A percentile compares a stretch with the other conserved stretches of the same genome.
These are phyloP conservation scores for Varanus salvator DNA, from an alignment of 2,113 vertebrate genomes.

Conservation along the genomic window DNA sequence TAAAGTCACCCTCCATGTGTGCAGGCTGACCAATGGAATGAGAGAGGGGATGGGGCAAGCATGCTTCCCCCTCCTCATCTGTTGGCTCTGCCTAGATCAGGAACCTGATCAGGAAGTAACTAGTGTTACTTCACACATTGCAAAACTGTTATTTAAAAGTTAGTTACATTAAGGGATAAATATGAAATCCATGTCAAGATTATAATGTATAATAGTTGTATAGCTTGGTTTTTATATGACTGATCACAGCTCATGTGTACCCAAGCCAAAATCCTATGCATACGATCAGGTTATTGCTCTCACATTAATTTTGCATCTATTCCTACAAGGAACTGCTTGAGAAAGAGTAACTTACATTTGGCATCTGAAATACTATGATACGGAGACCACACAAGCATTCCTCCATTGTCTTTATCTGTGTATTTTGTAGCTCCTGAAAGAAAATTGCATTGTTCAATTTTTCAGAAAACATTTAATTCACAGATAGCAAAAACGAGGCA, in stretches of 20 bases:
- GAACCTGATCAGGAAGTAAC: too few relatives aligned
- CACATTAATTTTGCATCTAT: background rate
- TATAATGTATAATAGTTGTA: background rate
- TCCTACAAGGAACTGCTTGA: background rate
- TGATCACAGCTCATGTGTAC: background rate
- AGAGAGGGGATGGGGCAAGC: too few relatives aligned
- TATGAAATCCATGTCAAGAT: background rate
- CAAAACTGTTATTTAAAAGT: background rate
- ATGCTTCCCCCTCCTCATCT: too few relatives aligned
- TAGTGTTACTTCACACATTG: background rate
- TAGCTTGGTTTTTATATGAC: background rate
- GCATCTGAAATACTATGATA: constrained; percentile 90
- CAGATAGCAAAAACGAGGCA: constrained; percentile 10
- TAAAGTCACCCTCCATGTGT: too few relatives aligned
- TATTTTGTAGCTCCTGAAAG: constrained; percentile 91
- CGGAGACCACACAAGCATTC: constrained; percentile 98
- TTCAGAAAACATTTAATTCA: constrained; percentile 39
- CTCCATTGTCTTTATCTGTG: constrained; percentile 93
- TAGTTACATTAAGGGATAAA: background rate
- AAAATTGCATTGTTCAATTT: constrained; percentile 62
- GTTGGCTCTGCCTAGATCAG: too few relatives aligned
- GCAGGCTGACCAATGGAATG: too few relatives aligned
- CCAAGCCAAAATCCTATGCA: background rate
- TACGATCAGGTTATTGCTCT: background rate
- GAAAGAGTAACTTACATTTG: constrained; percentile 84